These are phyloP conservation scores for Anguilla rostrata DNA, from an alignment of 2,113 vertebrate species.

Conservation along the genomic window DNA sequence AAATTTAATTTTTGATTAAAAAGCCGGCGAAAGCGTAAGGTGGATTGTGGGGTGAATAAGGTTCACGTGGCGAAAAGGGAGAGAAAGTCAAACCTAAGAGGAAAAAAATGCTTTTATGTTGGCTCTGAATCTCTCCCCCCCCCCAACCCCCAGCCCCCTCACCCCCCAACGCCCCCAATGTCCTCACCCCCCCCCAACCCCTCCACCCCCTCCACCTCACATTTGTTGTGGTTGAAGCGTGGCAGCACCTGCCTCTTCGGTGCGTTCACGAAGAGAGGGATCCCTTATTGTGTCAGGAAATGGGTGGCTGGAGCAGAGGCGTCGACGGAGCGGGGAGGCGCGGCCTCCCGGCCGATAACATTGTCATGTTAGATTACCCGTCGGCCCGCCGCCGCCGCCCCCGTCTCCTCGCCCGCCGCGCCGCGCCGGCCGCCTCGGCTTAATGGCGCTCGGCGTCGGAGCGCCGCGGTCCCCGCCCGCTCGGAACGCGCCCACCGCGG, in stretches of 20 bases:
- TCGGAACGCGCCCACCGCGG: constrained; percentile 30
- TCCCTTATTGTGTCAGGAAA: constrained; percentile 44
- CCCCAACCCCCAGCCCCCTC: constrained; percentile 7
- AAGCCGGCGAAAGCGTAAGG: constrained; percentile 18
- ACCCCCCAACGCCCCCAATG: constrained; percentile 13
- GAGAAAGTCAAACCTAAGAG: constrained; percentile 8
- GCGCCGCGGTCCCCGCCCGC: constrained; percentile 39
- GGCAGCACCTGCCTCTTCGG: too few relatives aligned
- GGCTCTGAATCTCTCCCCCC: neutral
- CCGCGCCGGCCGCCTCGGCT: constrained; percentile 56
- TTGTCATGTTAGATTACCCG: constrained; percentile 65
- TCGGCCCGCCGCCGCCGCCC: constrained; percentile 55
- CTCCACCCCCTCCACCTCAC: constrained; percentile 27
- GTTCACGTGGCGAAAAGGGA: neutral
- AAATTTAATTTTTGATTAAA: constrained; percentile 23
- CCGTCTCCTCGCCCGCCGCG: constrained; percentile 45
- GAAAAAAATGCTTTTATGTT: constrained; percentile 23
- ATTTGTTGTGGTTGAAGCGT: too few relatives aligned
- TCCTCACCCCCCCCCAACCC: neutral
- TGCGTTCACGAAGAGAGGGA: constrained; percentile 23
- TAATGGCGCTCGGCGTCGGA: constrained; percentile 57
- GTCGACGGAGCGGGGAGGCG: constrained; percentile 33
- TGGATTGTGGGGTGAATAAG: constrained; percentile 25
- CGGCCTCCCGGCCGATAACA: constrained; percentile 56
- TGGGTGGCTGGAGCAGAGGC: constrained; percentile 47